Evolutionary conservation across 2,113 vertebrate species (phyloP).

Genomic region (Jacana jacana): DNA sequence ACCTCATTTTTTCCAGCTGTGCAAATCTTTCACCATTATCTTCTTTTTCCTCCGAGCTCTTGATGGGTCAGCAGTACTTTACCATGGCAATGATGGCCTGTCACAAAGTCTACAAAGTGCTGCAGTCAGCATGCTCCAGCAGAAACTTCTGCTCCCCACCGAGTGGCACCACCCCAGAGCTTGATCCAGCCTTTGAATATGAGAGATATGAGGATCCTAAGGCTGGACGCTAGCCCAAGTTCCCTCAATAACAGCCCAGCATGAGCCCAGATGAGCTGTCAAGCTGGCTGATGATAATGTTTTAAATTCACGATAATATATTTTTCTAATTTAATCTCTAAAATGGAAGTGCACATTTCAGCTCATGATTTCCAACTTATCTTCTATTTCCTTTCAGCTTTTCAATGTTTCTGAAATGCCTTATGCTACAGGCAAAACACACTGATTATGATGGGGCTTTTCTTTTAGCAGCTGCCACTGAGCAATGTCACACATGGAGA

Average conservation of each 20-base stretch:
- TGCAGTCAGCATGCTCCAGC: conserved; percentile 1
- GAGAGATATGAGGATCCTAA: not conserved
- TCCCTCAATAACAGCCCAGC: conserved; percentile 3
- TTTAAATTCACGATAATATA: conserved; percentile 62
- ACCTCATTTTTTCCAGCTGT: not conserved
- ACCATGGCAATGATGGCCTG: not conserved
- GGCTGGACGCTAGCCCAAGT: not conserved
- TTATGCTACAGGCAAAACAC: conserved; percentile 71
- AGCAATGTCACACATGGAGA: conserved; percentile 43
- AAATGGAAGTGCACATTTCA: conserved; percentile 55
- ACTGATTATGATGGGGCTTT: conserved; percentile 60
- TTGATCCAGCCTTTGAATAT: not conserved
- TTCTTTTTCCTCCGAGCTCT: not conserved
- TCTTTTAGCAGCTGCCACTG: conserved; percentile 59
- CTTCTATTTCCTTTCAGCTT: conserved; percentile 44
- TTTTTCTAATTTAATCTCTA: conserved; percentile 66
- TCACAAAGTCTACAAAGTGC: not conserved
- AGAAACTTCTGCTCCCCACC: not conserved
- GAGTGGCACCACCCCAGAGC: not conserved
- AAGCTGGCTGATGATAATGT: conserved; percentile 47
- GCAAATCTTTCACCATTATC: not conserved
- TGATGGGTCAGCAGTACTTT: not conserved
- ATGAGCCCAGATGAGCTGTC: conserved; percentile 47
- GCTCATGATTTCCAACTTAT: conserved; percentile 57
- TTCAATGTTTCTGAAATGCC: conserved; percentile 66